Percentiles rank a stretch among this genome's conserved stretches.
These are phyloP conservation scores for Ridgeia piscesae DNA, from an alignment of 1,140 invertebrate species.

Conservation along the genomic window DNA sequence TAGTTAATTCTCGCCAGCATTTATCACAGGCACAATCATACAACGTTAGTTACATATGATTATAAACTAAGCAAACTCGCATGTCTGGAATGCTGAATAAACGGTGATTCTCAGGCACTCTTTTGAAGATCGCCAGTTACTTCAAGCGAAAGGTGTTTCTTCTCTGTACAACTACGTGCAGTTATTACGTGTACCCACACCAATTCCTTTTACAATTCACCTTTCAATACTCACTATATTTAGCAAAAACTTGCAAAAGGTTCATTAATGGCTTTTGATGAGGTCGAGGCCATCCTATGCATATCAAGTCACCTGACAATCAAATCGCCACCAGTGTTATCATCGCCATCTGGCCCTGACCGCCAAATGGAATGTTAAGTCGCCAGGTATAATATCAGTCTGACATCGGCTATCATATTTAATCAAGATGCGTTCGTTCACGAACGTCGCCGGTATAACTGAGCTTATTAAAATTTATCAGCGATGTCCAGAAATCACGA, in stretches of 20 bases:
- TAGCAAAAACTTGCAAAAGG: background rate
- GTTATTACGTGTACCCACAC: background rate
- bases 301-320: background rate
- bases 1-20: background rate
- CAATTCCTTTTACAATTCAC: background rate
- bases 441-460: background rate
- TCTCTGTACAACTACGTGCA: background rate
- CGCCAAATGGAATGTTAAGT: background rate
- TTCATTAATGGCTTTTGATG: background rate
- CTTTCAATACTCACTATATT: background rate
- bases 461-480: background rate
- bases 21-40: no score
- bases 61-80: no score
- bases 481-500: background rate
- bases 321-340: background rate
- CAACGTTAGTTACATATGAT: no score
- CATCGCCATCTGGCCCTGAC: background rate
- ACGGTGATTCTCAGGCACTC: background rate
- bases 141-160: background rate
- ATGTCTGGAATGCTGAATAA: background rate
- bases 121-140: background rate
- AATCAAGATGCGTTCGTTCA: background rate
- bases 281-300: background rate
- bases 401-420: slow-evolving; percentile 1
- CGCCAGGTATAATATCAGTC: background rate